Evolutionary conservation across 1,140 invertebrate species (phyloP).

Genomic region (Penaeus indicus): DNA sequence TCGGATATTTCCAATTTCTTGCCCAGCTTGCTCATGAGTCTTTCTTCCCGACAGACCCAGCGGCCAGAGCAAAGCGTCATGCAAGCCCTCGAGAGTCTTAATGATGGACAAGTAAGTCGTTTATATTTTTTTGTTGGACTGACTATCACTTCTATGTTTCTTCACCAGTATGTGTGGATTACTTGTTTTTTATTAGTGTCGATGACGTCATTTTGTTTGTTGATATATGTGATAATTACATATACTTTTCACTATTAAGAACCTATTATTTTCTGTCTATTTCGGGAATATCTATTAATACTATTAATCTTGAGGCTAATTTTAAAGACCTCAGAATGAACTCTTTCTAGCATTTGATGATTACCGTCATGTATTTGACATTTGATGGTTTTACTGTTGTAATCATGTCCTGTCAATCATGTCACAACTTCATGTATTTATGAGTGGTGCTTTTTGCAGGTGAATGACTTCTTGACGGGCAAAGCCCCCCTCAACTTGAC

Average conservation of each 20-base stretch:
- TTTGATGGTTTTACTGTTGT: too few relatives aligned
- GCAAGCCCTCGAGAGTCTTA: slow-evolving; percentile 93
- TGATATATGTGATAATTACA: not conserved
- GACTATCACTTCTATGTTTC: slow-evolving; percentile 10
- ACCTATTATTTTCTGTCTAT: not conserved
- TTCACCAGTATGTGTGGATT: too few relatives aligned
- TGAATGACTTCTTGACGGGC: slow-evolving; percentile 94
- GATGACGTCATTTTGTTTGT: not conserved
- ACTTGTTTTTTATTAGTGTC: too few relatives aligned
- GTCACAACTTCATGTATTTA: not conserved
- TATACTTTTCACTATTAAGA: not conserved
- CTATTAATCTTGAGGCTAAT: too few relatives aligned
- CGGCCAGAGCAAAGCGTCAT: slow-evolving; percentile 93
- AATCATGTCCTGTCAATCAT: too few relatives aligned
- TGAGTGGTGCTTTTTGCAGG: slow-evolving; percentile 72
- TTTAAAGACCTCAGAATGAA: too few relatives aligned
- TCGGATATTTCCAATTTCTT: not conserved
- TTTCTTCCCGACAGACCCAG: slow-evolving; percentile 81
- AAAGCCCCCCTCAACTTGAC: slow-evolving; percentile 93
- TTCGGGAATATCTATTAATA: not conserved
- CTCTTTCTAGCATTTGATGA: too few relatives aligned
- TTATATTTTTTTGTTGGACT: not conserved
- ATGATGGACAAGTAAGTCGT: slow-evolving; percentile 83
- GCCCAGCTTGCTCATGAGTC: slow-evolving; percentile 12
- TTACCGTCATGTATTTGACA: too few relatives aligned